Evolutionary conservation across 1,140 invertebrate species (phyloP), one percentile per base, ranked within the genome.

Genomic region (Armadillidium nasatum): DNA sequence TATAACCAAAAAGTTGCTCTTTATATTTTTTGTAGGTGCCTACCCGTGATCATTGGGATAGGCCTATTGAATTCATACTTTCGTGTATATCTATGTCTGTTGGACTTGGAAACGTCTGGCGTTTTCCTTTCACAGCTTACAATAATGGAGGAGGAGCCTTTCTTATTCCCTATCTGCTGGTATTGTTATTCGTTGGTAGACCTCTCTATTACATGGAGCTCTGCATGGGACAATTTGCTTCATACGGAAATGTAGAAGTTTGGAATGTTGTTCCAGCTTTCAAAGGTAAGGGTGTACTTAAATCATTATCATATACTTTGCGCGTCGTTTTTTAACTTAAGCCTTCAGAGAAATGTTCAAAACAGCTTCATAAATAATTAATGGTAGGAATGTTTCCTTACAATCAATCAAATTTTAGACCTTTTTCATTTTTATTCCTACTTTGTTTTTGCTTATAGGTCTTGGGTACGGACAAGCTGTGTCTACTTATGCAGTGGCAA

Each of bases 141-240:
- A 82, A 83, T 71, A 85, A 85, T 73, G 84, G 84, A 7, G 84
- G 82, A 33, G 87, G 88, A 45, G 87, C 88, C 33, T 89, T 88
- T 81, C 78, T 87, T 45, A 86, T 88, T 60, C 87, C 88, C 3
- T 89, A 89, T 80, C 72, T 88, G 15, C 82, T 88, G n/a, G 86
- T 90, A 21, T 85, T 89, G 79, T 84, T 88, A 15, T 82, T 88
- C 46, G 85, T 88, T 75, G 87, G 87, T n/a, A 85, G 54, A 43
- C 79, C 79, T n/a, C 68, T 80, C 11, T 80, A 80, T 66, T 80
- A 80, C 21, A 72, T 81, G 80, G 80, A 80, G 54, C 71, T 80
- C 11, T 71, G 78, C 45, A 21, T 80, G 15, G 79, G 79, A 15
- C 79, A 80, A 70, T 80, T 80, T 45, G 72, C 79, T 7, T 81